Conservation (phyloP, 2,113 vertebrate species). For the Craseonycteris thonglongyai region DNA sequence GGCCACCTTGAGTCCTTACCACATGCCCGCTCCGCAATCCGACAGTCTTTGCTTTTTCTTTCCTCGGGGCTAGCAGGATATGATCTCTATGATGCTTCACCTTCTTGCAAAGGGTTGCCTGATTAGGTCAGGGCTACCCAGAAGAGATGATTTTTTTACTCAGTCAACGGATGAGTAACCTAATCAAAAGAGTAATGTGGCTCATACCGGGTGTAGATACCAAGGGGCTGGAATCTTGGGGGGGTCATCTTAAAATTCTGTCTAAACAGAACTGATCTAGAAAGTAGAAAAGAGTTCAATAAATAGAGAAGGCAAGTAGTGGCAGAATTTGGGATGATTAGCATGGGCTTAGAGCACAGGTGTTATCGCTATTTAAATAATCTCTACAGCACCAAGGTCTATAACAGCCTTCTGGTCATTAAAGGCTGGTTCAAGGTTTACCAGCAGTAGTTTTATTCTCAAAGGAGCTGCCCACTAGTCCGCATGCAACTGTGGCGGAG, state of each 20-base stretch:
- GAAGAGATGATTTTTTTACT: background rate
- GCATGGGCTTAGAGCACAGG: background rate
- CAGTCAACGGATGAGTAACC: background rate
- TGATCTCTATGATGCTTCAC: background rate
- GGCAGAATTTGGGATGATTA: background rate
- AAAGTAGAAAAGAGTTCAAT: background rate
- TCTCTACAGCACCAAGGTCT: background rate
- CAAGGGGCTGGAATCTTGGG: background rate
- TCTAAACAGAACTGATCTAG: background rate
- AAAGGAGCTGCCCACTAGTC: background rate
- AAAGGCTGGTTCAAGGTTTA: background rate
- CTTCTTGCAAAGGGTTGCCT: background rate
- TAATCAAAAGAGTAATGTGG: background rate
- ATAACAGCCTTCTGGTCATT: background rate
- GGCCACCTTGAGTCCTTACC: no score
- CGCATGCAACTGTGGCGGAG: background rate
- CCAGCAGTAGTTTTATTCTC: background rate
- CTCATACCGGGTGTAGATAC: background rate
- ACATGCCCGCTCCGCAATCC: background rate
- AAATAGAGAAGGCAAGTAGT: background rate
- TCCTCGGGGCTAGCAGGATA: background rate
- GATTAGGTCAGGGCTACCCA: background rate
- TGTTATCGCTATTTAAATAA: background rate
- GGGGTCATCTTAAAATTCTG: background rate
- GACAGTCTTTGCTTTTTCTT: background rate